phyloP scores from a whole-genome alignment of 2,113 vertebrate genomes.

The Bolborhynchus lineola region DNA sequence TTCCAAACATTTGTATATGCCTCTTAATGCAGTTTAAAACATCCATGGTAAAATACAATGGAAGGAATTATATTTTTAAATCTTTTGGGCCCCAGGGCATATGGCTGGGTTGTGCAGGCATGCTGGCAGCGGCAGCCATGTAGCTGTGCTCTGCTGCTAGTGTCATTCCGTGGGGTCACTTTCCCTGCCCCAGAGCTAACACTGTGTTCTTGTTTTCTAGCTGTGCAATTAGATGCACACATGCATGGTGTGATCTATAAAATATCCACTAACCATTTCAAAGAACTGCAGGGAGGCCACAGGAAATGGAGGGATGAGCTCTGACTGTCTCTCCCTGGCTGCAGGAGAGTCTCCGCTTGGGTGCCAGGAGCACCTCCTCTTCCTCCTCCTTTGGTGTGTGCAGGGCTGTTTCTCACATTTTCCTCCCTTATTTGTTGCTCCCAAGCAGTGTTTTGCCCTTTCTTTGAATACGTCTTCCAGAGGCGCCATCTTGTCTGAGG shows the following conservation, averaged over 20 bases:
- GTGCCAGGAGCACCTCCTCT: accelerated
- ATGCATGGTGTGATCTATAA: background rate
- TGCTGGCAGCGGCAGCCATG: background rate
- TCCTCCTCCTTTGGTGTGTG: background rate
- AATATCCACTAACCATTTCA: background rate
- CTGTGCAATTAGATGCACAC: background rate
- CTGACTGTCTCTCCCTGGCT: accelerated
- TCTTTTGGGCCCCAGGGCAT: background rate
- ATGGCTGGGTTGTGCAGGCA: accelerated
- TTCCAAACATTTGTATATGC: background rate
- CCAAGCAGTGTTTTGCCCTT: background rate
- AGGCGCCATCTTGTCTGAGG: background rate
- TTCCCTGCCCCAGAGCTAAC: background rate
- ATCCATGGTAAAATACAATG: background rate
- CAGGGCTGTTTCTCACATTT: background rate
- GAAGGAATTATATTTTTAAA: background rate
- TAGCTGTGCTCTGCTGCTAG: accelerated
- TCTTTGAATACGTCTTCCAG: background rate
- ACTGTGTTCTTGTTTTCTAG: background rate
- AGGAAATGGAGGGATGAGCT: background rate
- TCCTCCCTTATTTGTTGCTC: accelerated
- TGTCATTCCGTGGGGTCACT: accelerated
- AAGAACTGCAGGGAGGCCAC: background rate
- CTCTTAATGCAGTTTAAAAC: constrained; percentile 49
- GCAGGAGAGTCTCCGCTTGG: accelerated